Evolutionary conservation across 2,113 vertebrate species (phyloP).

Genomic region (Lepus americanus): DNA sequence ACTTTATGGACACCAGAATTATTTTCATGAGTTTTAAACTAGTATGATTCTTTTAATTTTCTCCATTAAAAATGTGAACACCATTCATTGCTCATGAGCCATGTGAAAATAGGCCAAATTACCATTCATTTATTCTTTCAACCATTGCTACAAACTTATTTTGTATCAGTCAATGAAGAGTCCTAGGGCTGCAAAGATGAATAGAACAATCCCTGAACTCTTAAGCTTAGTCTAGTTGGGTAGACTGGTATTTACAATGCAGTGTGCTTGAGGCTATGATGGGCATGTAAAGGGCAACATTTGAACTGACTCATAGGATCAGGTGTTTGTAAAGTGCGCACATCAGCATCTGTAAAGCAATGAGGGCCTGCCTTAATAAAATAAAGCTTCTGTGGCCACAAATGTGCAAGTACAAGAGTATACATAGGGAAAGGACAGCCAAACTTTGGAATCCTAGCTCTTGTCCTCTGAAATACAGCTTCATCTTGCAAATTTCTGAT

Average conservation of each 20-base stretch:
- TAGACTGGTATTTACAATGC: background rate
- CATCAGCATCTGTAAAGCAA: background rate
- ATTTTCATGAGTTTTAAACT: conserved; percentile 36
- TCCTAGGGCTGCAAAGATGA: background rate
- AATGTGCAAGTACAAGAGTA: background rate
- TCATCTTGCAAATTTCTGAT: background rate
- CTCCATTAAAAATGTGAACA: conserved; percentile 29
- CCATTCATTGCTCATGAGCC: background rate
- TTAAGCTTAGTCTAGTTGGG: background rate
- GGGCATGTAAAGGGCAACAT: background rate
- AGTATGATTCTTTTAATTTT: background rate
- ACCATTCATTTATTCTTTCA: conserved; percentile 5
- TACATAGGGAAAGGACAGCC: background rate
- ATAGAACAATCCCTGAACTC: background rate
- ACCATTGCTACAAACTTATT: background rate
- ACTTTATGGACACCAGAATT: conserved; percentile 21
- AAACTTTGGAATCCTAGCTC: background rate
- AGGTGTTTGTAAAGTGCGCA: conserved; percentile 2
- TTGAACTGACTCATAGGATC: background rate
- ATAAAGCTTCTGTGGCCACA: background rate
- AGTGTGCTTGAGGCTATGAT: background rate
- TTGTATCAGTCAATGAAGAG: background rate
- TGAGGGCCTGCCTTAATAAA: background rate
- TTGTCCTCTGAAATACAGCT: background rate
- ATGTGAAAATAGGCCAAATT: background rate